Conservation (phyloP, 2,113 vertebrate species). For the Oreochromis aureus region DNA sequence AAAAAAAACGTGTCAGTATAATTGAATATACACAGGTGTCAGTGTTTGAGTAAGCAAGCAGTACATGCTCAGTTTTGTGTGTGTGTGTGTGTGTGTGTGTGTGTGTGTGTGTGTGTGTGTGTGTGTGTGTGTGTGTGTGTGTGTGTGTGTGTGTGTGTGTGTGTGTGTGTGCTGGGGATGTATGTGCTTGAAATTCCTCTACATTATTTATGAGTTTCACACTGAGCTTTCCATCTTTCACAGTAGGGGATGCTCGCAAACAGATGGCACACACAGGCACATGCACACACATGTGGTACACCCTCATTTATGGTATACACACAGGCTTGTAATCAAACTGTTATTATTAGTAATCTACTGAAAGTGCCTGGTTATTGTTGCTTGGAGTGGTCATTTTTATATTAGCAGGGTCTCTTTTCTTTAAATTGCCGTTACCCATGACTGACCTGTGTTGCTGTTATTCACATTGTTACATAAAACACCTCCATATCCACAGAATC, state of each 20-base stretch:
- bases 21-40: conserved; percentile 39
- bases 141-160: background rate
- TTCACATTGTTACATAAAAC: background rate
- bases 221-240: conserved; percentile 56
- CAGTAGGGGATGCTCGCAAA: conserved; percentile 43
- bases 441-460: background rate
- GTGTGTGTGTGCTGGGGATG: background rate
- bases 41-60: conserved; percentile 4
- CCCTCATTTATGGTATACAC: background rate
- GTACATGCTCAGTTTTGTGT: background rate
- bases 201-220: conserved; percentile 63
- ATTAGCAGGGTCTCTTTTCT: background rate
- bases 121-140: background rate
- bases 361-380: background rate
- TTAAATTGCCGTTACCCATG: background rate
- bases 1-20: conserved; percentile 40
- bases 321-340: background rate
- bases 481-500: background rate
- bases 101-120: background rate
- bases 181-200: conserved; percentile 13
- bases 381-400: background rate
- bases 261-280: conserved; percentile 48
- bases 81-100: background rate
- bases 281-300: background rate
- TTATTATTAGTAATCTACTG: background rate